Base-by-base conservation (phyloP, 2,888 invertebrate genomes). In the Drosophila buzzatii region DNA sequence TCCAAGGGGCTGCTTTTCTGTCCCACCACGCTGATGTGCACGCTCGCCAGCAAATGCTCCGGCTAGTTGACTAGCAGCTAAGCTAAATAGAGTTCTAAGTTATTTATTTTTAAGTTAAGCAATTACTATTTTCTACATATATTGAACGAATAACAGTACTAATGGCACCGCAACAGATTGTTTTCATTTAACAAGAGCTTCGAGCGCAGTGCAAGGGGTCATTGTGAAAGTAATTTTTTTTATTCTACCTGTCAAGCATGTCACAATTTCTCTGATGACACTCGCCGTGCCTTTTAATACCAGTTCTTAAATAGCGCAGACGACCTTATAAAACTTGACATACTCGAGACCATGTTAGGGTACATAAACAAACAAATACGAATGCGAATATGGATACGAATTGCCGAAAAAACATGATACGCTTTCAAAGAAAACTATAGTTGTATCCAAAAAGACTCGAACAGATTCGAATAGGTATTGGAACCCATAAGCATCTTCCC, bases 1-100 rank as follows among this genome's bases (percentile, higher is more conserved):
- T 93, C 94, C 0, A 92, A 92, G 56, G 90, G 92, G 39, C 79
- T 94, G 61, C 91, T 94, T 71, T 94, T 94, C 80, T 94, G 94
- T 70, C 91, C 92, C 5, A 87, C 81, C 45, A 92, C 92, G 14
- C 91, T 91, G n/a, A 86, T 94, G 73, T 94, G 94, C 79, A 94
- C 94, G 2, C 86, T 93, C 12, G 86, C 92, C 74, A 85, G 89
- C 33, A 90, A 92, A 53, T 94, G 94, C 72, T 71, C 89, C 31
- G 81, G 87, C 31, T 92, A 70, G 64, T 18, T 44, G 14, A 10
- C 16, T 18, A 8, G 7, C 0, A 63, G 23, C 18, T 18, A 51
- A 44, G 10, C n/a, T 60, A 31, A 45, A 27, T 67, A 65, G 67
- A 37, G 49, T 37, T 44, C n/a, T 82, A 84, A 85, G 83, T 63